Percentiles rank a stretch among this genome's conserved stretches.
Conservation (phyloP, 2,113 vertebrate species). For the Psilopsiagon aymara region DNA sequence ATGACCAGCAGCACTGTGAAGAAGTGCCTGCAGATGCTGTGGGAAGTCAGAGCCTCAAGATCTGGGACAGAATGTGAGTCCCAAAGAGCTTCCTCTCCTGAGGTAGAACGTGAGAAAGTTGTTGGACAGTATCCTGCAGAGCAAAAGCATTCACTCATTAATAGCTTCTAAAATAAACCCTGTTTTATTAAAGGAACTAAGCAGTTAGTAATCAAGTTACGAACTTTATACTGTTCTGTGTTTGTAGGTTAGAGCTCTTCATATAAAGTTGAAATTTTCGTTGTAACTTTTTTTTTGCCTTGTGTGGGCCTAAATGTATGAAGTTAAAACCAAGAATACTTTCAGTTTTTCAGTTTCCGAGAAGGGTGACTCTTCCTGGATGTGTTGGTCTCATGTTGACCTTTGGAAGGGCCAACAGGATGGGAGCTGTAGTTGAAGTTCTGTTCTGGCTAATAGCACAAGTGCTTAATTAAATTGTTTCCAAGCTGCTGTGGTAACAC, state of each 20-base stretch:
- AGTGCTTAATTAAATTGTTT: slow-evolving; percentile 39
- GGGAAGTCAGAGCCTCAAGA: background rate
- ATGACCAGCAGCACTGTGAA: background rate
- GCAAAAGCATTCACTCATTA: rapidly evolving
- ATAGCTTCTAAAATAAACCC: background rate
- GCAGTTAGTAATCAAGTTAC: background rate
- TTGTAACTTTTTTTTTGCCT: background rate
- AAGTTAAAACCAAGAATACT: background rate
- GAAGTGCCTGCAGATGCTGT: background rate
- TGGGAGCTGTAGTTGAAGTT: background rate
- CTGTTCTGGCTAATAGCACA: slow-evolving; percentile 18
- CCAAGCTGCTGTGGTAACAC: slow-evolving; percentile 31
- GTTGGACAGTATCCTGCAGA: rapidly evolving
- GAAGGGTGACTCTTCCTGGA: background rate
- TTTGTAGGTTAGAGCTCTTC: background rate
- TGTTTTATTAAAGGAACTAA: background rate
- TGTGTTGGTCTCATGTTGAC: background rate
- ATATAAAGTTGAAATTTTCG: background rate
- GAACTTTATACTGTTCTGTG: background rate
- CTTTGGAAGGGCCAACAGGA: background rate
- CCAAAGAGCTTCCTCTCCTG: background rate
- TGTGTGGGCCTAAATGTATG: background rate
- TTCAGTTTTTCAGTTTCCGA: background rate
- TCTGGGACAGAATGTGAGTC: rapidly evolving
- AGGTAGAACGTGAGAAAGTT: background rate